A percentile compares a stretch with the other conserved stretches of the same genome.
phyloP scores from a whole-genome alignment of 1,140 invertebrate species.

The Ptiloglossa arizonensis region DNA sequence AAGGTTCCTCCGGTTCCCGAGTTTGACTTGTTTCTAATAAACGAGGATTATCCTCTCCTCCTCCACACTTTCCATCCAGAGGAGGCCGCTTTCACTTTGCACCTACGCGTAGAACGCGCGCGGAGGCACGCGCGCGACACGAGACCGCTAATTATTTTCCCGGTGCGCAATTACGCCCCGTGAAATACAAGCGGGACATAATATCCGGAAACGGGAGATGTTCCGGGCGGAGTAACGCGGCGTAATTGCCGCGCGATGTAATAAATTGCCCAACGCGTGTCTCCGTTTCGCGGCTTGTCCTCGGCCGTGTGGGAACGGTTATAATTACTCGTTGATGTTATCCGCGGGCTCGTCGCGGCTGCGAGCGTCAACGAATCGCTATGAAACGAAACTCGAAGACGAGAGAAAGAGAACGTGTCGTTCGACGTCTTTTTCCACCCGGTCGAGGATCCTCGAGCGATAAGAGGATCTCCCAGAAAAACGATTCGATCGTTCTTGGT shows the following conservation, averaged over 20 bases:
- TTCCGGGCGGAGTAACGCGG: conserved; percentile 2
- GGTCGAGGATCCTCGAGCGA: conserved; percentile 14
- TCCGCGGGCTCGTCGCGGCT: not conserved
- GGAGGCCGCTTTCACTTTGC: not conserved
- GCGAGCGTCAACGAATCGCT: not conserved
- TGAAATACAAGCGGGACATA: not conserved
- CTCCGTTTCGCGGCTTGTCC: not conserved
- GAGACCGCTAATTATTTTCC: conserved; percentile 13
- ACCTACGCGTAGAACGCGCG: too few species aligned
- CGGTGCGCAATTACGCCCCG: not conserved
- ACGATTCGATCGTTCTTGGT: conserved; percentile 17
- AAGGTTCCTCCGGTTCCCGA: too few species aligned
- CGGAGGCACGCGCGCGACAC: not conserved
- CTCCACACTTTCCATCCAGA: too few species aligned
- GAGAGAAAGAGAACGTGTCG: not conserved
- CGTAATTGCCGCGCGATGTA: conserved; percentile 5
- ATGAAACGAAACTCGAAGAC: not conserved
- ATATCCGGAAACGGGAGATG: conserved; percentile 1
- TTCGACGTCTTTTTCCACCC: conserved; percentile 7
- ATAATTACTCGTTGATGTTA: conserved; percentile 23
- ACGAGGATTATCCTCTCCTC: too few species aligned
- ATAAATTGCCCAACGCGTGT: conserved; percentile 14
- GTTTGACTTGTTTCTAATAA: too few species aligned
- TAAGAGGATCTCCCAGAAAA: conserved; percentile 17
- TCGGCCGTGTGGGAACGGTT: not conserved